Conservation (phyloP, 35 echinoderm and acorn worm species). For the Ophiothrix spiculata region DNA sequence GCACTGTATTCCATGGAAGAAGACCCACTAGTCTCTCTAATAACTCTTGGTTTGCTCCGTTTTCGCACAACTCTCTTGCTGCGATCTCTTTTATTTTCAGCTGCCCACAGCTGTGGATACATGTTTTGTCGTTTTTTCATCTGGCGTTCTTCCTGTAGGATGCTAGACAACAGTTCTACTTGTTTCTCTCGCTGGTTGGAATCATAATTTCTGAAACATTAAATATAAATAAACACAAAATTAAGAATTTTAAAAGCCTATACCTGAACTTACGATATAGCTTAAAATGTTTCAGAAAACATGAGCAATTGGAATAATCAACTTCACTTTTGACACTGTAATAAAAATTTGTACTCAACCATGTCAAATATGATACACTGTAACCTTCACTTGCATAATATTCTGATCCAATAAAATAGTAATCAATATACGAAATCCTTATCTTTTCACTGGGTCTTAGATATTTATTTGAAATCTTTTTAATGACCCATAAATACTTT, state of each 20-base stretch:
- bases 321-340: not conserved
- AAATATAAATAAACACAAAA: conserved; percentile 6
- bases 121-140: conserved; percentile 89
- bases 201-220: conserved; percentile 54
- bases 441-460: not conserved
- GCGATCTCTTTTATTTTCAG: conserved; percentile 68
- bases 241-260: not conserved
- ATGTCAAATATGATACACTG: not conserved
- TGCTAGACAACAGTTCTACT: conserved; percentile 59
- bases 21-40: conserved; percentile 27
- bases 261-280: not conserved
- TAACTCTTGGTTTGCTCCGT: conserved; percentile 46
- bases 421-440: not conserved
- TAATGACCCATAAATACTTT: not conserved
- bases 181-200: conserved; percentile 77
- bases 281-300: too few relatives aligned
- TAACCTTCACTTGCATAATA: not conserved
- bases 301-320: too few relatives aligned
- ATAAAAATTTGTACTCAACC: not conserved
- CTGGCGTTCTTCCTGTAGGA: conserved; percentile 81
- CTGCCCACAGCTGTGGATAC: conserved; percentile 79
- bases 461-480: not conserved
- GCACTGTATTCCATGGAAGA: conserved; percentile 32
- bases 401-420: not conserved
- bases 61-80: conserved; percentile 21